phyloP scores from a whole-genome alignment of 2,888 invertebrate genomes.

The Drosophila dives region DNA sequence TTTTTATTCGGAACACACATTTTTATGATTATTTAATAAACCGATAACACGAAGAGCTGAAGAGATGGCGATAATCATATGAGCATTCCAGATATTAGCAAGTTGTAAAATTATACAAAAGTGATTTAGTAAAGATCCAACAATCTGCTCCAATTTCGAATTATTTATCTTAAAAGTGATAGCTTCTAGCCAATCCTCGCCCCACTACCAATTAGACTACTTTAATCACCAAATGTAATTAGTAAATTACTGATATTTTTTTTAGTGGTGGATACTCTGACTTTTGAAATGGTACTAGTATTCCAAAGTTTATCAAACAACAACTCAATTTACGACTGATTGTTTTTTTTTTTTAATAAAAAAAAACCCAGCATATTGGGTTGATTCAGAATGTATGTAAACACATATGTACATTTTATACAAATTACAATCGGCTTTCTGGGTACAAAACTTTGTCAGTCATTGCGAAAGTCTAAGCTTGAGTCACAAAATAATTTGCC shows the following conservation, averaged over 20 bases:
- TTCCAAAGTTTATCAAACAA: background rate
- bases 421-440: slow-evolving; percentile 26
- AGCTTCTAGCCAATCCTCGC: accelerated
- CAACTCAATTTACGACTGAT: background rate
- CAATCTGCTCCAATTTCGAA: too few species aligned
- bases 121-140: background rate
- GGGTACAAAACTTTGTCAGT: slow-evolving; percentile 36
- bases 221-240: background rate
- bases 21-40: background rate
- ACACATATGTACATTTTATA: background rate
- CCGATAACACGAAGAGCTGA: background rate
- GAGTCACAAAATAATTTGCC: slow-evolving; percentile 56
- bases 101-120: background rate
- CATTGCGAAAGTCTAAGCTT: slow-evolving; percentile 12
- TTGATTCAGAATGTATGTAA: background rate
- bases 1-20: background rate
- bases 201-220: background rate
- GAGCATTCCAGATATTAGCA: background rate
- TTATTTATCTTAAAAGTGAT: too few species aligned
- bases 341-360: background rate
- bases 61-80: background rate
- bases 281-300: background rate
- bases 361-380: background rate
- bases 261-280: background rate
- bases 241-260: background rate